phyloP scores from a whole-genome alignment of 2,888 invertebrate genomes.

The Theretra japonica region DNA sequence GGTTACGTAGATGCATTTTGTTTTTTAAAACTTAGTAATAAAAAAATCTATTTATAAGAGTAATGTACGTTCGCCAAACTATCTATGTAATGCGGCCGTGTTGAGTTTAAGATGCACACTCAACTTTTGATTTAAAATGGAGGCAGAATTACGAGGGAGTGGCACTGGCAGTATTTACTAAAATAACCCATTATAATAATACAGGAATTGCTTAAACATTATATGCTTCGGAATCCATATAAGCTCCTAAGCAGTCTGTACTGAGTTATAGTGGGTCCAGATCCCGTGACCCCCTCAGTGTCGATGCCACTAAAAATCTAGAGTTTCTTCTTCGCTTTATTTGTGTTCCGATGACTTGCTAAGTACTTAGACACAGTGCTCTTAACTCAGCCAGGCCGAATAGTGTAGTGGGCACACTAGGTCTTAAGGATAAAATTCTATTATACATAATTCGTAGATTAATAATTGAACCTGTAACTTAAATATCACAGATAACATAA shows the following conservation, averaged over 20 bases:
- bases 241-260: conserved; percentile 19
- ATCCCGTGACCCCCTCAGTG: conserved; percentile 1
- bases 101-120: background rate
- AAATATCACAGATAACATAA: conserved; percentile 20
- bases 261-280: conserved; percentile 1
- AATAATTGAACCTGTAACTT: conserved; percentile 2
- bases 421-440: conserved; percentile 22
- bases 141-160: background rate
- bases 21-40: conserved; percentile 15
- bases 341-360: background rate
- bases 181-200: background rate
- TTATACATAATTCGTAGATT: conserved; percentile 15
- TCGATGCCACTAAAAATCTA: background rate
- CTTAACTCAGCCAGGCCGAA: conserved; percentile 18
- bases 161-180: background rate
- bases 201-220: conserved; percentile 1
- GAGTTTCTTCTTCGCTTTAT: background rate
- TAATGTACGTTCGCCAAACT: conserved; percentile 23
- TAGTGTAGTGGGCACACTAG: conserved; percentile 15
- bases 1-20: conserved; percentile 30
- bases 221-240: conserved; percentile 20
- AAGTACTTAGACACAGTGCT: conserved; percentile 13
- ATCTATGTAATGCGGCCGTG: conserved; percentile 11
- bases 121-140: background rate
- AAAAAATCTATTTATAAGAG: conserved; percentile 13